A percentile compares a stretch with the other conserved stretches of the same genome.
Evolutionary conservation across 1,140 invertebrate species (phyloP).

Genomic region (Himalopsyche phryganea): DNA sequence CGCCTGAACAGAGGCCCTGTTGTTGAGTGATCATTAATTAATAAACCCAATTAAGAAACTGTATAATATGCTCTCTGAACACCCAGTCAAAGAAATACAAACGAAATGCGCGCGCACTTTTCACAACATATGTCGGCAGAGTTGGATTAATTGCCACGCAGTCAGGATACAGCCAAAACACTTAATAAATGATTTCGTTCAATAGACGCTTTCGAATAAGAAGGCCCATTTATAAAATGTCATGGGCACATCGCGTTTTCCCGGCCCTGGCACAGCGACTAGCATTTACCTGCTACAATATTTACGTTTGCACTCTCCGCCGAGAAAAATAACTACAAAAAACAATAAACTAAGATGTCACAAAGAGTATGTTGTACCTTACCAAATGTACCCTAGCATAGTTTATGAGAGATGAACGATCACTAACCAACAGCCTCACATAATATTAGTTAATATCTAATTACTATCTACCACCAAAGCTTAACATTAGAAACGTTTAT

Average conservation of each 20-base stretch:
- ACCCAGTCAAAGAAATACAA: too few species aligned
- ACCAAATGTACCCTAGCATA: slow-evolving; percentile 12
- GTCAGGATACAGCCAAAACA: slow-evolving; percentile 19
- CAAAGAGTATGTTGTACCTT: slow-evolving; percentile 14
- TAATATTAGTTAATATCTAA: too few species aligned
- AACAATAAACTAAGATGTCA: slow-evolving; percentile 30
- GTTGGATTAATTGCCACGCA: slow-evolving; percentile 21
- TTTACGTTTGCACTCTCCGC: slow-evolving; percentile 2
- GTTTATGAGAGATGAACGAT: too few species aligned
- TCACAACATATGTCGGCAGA: slow-evolving; percentile 5
- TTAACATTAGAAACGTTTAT: too few species aligned
- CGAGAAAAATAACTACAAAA: not conserved
- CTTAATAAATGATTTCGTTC: slow-evolving; percentile 33
- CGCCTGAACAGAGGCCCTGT: too few species aligned
- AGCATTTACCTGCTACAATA: slow-evolving; percentile 20
- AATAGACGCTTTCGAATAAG: slow-evolving; percentile 32
- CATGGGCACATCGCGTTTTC: slow-evolving; percentile 21
- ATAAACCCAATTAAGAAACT: too few species aligned
- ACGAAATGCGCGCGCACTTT: too few species aligned
- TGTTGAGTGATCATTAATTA: too few species aligned
- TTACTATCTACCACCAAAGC: too few species aligned
- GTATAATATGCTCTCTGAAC: too few species aligned
- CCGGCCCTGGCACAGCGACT: not conserved
- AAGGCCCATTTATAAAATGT: slow-evolving; percentile 31
- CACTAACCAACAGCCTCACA: too few species aligned